A percentile compares a stretch with the other conserved stretches of the same genome.
Conservation (phyloP, 2,888 invertebrate species). For the Dolomedes plantarius region DNA sequence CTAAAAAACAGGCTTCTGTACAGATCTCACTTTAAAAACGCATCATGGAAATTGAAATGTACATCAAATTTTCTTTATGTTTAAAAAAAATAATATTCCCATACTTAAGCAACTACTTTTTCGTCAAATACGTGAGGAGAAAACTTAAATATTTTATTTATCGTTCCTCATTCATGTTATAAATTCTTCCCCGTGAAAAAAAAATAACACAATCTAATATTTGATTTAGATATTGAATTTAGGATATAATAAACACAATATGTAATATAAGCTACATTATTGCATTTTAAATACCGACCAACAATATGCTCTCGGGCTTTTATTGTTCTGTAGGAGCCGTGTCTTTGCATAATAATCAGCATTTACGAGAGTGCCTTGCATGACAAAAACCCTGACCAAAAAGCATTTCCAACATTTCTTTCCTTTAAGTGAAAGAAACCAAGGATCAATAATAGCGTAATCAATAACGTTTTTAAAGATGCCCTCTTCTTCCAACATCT, state of each 20-base stretch:
- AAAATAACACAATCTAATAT: too few species aligned
- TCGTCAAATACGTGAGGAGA: too few species aligned
- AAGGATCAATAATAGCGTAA: constrained; percentile 61
- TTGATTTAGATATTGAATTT: not conserved
- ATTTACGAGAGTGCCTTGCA: not conserved
- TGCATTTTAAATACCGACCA: not conserved
- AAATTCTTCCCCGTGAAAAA: too few species aligned
- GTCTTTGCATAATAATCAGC: not conserved
- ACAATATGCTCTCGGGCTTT: not conserved
- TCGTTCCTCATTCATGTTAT: too few species aligned
- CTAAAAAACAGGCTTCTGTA: too few species aligned
- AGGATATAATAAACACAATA: not conserved
- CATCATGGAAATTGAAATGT: too few species aligned
- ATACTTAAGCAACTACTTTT: too few species aligned
- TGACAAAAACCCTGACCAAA: constrained; percentile 27
- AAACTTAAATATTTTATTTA: too few species aligned
- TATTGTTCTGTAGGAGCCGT: not conserved
- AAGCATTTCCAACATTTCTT: constrained; percentile 46
- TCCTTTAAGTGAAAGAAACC: constrained; percentile 45
- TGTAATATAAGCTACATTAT: not conserved
- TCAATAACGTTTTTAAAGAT: constrained; percentile 71
- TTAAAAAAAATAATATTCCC: too few species aligned
- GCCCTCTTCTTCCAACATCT: constrained; percentile 66
- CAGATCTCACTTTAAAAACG: too few species aligned
- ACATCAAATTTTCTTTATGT: too few species aligned